Evolutionary conservation across 2,797 vertebrate species (phyloP).

Genomic region (Notamacropus eugenii): DNA sequence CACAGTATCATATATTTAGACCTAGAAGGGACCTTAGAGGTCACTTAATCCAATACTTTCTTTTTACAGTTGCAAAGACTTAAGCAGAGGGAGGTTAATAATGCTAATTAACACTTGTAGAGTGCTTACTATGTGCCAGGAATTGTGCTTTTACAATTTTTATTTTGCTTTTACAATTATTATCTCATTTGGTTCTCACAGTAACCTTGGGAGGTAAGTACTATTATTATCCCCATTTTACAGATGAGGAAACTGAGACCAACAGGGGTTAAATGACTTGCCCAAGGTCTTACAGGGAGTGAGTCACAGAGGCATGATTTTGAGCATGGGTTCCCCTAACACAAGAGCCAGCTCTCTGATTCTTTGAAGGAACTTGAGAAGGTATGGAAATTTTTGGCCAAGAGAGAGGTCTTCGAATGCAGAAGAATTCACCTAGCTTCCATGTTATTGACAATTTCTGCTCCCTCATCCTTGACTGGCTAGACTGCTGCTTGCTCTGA

Average conservation of each 20-base stretch:
- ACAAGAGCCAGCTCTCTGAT: background rate
- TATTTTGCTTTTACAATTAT: background rate
- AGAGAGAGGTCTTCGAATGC: background rate
- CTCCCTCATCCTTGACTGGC: background rate
- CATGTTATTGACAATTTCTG: background rate
- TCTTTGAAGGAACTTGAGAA: background rate
- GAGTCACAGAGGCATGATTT: background rate
- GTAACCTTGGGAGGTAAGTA: background rate
- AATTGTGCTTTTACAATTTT: background rate
- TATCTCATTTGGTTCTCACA: background rate
- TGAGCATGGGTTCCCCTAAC: background rate
- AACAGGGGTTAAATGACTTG: background rate
- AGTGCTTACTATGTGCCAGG: background rate
- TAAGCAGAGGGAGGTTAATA: background rate
- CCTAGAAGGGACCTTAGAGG: background rate
- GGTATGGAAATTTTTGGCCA: background rate
- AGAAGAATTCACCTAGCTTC: background rate
- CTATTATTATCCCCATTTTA: background rate
- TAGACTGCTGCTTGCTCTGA: background rate
- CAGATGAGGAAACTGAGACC: background rate
- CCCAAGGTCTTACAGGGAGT: background rate
- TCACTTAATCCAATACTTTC: background rate
- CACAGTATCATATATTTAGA: background rate
- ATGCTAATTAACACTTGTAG: background rate
- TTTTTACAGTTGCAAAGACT: background rate